Base-by-base conservation (phyloP, 2,888 invertebrate genomes). In the Lymantria monacha region DNA sequence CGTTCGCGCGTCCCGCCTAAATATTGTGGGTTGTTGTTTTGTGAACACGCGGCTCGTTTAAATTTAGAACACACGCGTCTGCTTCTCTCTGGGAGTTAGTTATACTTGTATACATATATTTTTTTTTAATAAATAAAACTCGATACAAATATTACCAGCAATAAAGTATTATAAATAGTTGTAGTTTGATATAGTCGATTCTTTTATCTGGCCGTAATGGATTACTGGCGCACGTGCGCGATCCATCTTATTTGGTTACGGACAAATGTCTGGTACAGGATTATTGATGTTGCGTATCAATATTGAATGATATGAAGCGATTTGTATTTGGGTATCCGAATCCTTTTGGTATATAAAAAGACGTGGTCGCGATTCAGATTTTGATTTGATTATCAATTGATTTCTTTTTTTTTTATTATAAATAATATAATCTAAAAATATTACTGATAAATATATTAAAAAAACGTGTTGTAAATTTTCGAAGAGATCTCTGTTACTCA, bases 1-100 rank as follows among this genome's bases (percentile, higher is more conserved):
- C 82, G 79, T 73, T 55, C 74, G 66, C 76, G 74, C 72, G 68
- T 66, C 73, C 69, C 70, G 81, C 78, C 83, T 75, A 79, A 76
- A 81, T 79, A 80, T 81, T 83, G 81, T 83, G 79, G 74, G 78
- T 76, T 73, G 87, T 83, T 86, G 85, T 85, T 86, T 83, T 83
- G 74, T 74, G 81, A 73, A 77, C 83, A 79, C 82, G 84, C 82
- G 81, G 76, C 62, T 66, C 59, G 72, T 69, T 74, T 87, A 87
- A 77, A 87, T 81, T 76, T 89, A 87, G 87, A 85, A 63, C 72
- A 69, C 72, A 73, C 71, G 75, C 81, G 84, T 83, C 85, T 84
- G 81, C 76, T 63, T 56, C 61, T 72, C 65, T 64, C 74, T 70
- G 75, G 63, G 75, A 83, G 84, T 81, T 80, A 80, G 84, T 81